Base-by-base conservation (phyloP, 1,140 invertebrate genomes). In the Eriosoma lanigerum region DNA sequence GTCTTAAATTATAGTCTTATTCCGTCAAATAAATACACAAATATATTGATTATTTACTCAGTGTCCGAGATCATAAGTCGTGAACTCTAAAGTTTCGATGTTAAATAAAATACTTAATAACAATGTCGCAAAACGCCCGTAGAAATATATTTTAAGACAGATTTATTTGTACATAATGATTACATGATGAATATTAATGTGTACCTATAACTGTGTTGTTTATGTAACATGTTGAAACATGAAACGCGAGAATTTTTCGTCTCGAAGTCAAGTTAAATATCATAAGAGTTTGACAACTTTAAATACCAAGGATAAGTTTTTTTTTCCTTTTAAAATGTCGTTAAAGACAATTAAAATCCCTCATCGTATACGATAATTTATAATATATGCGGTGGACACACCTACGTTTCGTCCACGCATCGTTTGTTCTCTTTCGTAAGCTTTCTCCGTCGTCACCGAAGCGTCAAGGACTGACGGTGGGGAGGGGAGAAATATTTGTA, bases 361-460 rank as follows among this genome's bases (percentile, higher is more conserved):
- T 48, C 10, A 38, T 38, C 32, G 62, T 64, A 64, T 64, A 38
- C 19, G 19, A 72, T 72, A 48, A 72, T 72, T 72, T 50, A 72
- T 72, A 38, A 38, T 38, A 38, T 38, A 50, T 48, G n/a, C n/a
- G n/a, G 46, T n/a, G 44, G 44, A 70, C 66, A 70, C 66, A 21
- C 68, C 44, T 50, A 44, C 46, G 17, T 44, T 72, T 72, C 24
- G 68, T 48, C 19, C 12, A n/a, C 15, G 68, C 50, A 21, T 72
- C 26, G 24, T 50, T 72, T 72, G 32, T 38, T 38, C 8, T 38
- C 32, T 48, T 44, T 72, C 24, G 21, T 72, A 50, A 64, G 19
- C 32, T 64, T 64, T 38, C 32, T 38, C 62, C 15, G 38, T 38
- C 32, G 29, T 29, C 17, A 38, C 8, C 3, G 38, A 29, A 19